Evolutionary conservation across 2,113 vertebrate species (phyloP).

Genomic region (Odocoileus hemionus): DNA sequence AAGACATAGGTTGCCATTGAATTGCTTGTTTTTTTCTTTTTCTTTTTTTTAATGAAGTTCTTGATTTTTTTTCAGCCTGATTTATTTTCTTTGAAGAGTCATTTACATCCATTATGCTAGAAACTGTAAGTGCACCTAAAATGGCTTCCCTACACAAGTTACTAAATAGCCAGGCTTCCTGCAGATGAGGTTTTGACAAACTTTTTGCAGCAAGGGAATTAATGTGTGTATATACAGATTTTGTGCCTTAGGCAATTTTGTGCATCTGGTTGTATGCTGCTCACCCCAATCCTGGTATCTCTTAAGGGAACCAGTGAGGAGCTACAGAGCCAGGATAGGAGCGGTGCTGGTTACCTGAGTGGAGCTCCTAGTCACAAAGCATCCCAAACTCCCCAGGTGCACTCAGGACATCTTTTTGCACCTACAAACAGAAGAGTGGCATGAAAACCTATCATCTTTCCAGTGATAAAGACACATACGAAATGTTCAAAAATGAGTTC

Average conservation of each 20-base stretch:
- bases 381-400: not conserved
- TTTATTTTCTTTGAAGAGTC: not conserved
- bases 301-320: not conserved
- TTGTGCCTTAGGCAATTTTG: not conserved
- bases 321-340: not conserved
- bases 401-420: not conserved
- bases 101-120: not conserved
- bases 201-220: not conserved
- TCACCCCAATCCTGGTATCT: not conserved
- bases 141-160: not conserved
- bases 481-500: not conserved
- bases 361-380: not conserved
- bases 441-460: not conserved
- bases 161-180: not conserved
- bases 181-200: not conserved
- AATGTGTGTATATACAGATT: not conserved
- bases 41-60: not conserved
- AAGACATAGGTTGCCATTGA: not conserved
- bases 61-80: not conserved
- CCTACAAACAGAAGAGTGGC: not conserved
- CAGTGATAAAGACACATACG: not conserved
- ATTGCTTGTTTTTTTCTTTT: not conserved
- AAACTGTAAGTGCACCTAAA: not conserved
- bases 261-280: not conserved
- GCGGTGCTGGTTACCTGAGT: not conserved